Evolutionary conservation across 2,797 vertebrate species (phyloP).

Genomic region (Phoeniculus purpureus): DNA sequence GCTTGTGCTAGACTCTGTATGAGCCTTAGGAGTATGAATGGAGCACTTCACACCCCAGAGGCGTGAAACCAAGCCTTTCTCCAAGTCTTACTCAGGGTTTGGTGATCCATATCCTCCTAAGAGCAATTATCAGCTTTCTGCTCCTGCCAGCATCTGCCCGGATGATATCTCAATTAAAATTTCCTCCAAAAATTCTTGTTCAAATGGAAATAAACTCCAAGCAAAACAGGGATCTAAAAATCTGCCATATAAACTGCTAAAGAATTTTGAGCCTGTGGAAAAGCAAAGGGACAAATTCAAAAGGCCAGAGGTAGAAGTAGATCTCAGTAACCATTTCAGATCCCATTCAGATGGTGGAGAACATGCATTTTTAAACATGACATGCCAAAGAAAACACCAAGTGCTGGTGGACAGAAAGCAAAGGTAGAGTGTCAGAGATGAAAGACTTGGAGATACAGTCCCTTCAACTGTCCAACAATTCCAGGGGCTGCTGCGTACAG

Average conservation of each 20-base stretch:
- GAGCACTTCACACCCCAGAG: background rate
- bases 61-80: background rate
- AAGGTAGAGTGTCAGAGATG: background rate
- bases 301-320: background rate
- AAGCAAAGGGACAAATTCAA: background rate
- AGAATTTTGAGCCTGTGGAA: background rate
- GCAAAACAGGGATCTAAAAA: background rate
- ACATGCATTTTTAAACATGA: background rate
- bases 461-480: background rate
- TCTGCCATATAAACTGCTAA: background rate
- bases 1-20: fast-evolving
- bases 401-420: background rate
- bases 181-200: background rate
- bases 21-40: background rate
- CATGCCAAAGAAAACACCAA: background rate
- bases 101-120: background rate
- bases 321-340: background rate
- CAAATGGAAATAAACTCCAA: background rate
- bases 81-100: background rate
- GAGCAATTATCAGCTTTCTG: background rate
- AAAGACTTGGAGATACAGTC: background rate
- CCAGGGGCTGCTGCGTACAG: background rate
- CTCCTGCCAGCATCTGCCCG: background rate
- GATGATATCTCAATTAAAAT: background rate
- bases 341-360: background rate